These are phyloP conservation scores for Sitobion miscanthi DNA, from an alignment of 1,140 invertebrate species.

Conservation along the genomic window DNA sequence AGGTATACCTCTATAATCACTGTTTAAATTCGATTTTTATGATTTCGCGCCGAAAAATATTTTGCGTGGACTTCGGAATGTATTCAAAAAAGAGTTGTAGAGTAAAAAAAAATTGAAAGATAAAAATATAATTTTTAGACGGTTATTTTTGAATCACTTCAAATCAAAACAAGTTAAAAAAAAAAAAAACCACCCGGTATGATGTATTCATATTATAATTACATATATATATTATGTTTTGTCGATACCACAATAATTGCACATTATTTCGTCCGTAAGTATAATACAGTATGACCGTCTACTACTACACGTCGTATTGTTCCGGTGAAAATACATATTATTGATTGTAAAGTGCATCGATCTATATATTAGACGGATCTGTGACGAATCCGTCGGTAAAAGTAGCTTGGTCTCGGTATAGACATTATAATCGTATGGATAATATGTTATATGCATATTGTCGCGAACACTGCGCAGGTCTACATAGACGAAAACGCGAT, in stretches of 20 bases:
- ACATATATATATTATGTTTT: not conserved
- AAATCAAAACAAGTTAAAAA: not conserved
- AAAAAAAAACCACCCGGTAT: not conserved
- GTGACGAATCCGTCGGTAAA: not conserved
- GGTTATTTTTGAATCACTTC: not conserved
- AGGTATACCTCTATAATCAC: not conserved
- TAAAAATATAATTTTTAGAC: not conserved
- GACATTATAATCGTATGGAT: too few species aligned
- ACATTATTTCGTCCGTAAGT: not conserved
- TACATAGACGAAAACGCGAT: too few species aligned
- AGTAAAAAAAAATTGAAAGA: not conserved
- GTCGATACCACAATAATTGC: not conserved
- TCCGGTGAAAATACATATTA: not conserved
- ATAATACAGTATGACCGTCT: not conserved
- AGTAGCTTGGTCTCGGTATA: not conserved
- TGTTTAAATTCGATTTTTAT: not conserved
- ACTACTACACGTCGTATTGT: not conserved
- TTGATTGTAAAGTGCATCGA: not conserved
- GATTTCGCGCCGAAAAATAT: not conserved
- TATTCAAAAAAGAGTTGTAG: not conserved
- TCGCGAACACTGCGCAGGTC: too few species aligned
- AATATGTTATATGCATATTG: not conserved
- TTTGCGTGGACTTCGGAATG: not conserved
- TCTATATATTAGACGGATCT: not conserved
- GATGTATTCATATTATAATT: too few species aligned